Conservation (phyloP, 2,797 vertebrate genomes). For the Pangasius larnaudii region DNA sequence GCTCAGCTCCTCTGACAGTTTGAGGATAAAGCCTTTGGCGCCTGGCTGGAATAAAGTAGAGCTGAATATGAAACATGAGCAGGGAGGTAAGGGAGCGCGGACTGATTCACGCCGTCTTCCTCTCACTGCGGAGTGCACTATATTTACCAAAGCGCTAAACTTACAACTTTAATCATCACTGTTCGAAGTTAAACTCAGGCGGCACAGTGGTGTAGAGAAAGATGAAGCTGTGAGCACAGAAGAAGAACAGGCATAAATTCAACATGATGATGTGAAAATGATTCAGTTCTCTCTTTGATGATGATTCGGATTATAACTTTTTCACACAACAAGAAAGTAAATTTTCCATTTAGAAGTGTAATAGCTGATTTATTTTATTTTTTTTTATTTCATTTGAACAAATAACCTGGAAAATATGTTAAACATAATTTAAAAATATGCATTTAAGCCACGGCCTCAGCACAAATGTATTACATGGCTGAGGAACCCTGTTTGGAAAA, state of each 20-base stretch:
- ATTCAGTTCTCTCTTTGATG: neutral
- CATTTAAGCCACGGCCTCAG: too few species aligned
- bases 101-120: conserved; percentile 60
- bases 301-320: neutral
- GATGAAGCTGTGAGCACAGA: neutral
- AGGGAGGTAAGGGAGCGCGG: conserved; percentile 42
- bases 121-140: conserved; percentile 9
- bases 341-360: neutral
- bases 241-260: neutral
- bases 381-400: neutral
- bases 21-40: conserved; percentile 62
- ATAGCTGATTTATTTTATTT: neutral
- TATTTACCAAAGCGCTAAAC: neutral
- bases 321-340: neutral
- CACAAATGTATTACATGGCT: too few species aligned
- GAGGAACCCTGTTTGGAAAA: neutral
- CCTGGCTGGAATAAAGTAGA: conserved; percentile 55
- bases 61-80: conserved; percentile 58
- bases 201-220: neutral
- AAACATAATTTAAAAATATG: too few species aligned
- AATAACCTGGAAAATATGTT: neutral
- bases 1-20: conserved; percentile 63
- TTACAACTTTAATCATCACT: neutral
- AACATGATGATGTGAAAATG: neutral
- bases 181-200: neutral